Percentiles rank a stretch among this genome's conserved stretches.
Conservation (phyloP, 1,140 invertebrate genomes). For the Zeugodacus cucurbitae region DNA sequence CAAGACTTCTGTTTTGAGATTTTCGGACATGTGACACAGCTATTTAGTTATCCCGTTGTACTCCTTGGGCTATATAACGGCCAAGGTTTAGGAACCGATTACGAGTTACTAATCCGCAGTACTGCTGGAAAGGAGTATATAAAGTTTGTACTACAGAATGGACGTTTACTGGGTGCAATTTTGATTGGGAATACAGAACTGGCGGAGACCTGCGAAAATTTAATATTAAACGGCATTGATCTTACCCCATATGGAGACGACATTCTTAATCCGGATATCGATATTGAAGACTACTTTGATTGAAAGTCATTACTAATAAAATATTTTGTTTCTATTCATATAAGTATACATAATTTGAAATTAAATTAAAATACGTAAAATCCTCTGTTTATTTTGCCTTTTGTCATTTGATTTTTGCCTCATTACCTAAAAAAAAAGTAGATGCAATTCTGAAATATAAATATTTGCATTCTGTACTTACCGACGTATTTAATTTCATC, state of each 20-base stretch:
- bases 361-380: not conserved
- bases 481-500: slow-evolving; percentile 97
- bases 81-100: slow-evolving; percentile 84
- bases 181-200: slow-evolving; percentile 97
- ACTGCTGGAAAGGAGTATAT: slow-evolving; percentile 89
- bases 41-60: slow-evolving; percentile 96
- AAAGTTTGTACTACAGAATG: slow-evolving; percentile 89
- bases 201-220: slow-evolving; percentile 98
- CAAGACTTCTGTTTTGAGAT: slow-evolving; percentile 97
- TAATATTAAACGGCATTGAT: slow-evolving; percentile 96
- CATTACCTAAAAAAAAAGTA: slow-evolving; percentile 51
- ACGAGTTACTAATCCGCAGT: slow-evolving; percentile 88
- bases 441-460: not conserved
- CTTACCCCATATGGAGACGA: slow-evolving; percentile 89
- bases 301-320: slow-evolving; percentile 66
- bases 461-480: slow-evolving; percentile 32
- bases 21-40: slow-evolving; percentile 94
- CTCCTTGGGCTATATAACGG: slow-evolving; percentile 95
- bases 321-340: not conserved
- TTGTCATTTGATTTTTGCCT: slow-evolving; percentile 64
- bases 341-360: not conserved
- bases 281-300: slow-evolving; percentile 99
- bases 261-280: slow-evolving; percentile 93
- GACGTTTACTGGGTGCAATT: slow-evolving; percentile 90
- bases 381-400: slow-evolving; percentile 46